Evolutionary conservation across 2,888 invertebrate genomes (phyloP), one percentile per base, ranked within the genome.

Genomic region (Dryococelus australis): DNA sequence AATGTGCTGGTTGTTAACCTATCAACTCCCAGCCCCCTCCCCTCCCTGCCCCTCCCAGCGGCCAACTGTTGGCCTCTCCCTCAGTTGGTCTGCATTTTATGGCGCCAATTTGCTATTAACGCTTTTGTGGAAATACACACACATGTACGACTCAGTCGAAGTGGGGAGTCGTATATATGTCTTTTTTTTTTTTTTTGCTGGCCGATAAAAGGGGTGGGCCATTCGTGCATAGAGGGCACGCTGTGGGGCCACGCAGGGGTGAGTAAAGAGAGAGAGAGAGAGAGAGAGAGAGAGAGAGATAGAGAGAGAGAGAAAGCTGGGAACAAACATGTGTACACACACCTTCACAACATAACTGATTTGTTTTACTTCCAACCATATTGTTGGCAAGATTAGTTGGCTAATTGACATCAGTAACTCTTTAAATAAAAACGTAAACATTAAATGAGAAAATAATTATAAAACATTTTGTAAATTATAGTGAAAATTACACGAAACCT

Each of bases 51-150:
- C 81, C 85, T 84, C 81, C 47, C 47, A 47, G 47, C 47, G 1
- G 47, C 65, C 65, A 65, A 65, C 65, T 65, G 65, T 8, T 24
- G 16, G 65, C 65, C 65, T 65, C 65, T n/a, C 65, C 8, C 65
- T n/a, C 24, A 20, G 13, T 81, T 89, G 89, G 88, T 89, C 90
- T 89, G 89, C 89, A 90, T 90, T 91, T 90, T 90, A 87, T 89
- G 89, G 90, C 90, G 90, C 91, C 91, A 90, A 90, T 90, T 90
- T 90, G 90, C 90, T 91, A 91, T 91, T 91, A 91, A 90, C 90
- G 91, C 91, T 91, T 92, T 91, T 89, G 88, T 89, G 87, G 87
- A 89, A 87, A 87, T 86, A 35, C 78, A 79, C 65, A n/a, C 65
- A 65, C 65, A 47, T 47, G 47, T 10, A 47, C 47, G 47, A 16